Evolutionary conservation across 1,140 invertebrate species (phyloP).

Genomic region (Apis florea): DNA sequence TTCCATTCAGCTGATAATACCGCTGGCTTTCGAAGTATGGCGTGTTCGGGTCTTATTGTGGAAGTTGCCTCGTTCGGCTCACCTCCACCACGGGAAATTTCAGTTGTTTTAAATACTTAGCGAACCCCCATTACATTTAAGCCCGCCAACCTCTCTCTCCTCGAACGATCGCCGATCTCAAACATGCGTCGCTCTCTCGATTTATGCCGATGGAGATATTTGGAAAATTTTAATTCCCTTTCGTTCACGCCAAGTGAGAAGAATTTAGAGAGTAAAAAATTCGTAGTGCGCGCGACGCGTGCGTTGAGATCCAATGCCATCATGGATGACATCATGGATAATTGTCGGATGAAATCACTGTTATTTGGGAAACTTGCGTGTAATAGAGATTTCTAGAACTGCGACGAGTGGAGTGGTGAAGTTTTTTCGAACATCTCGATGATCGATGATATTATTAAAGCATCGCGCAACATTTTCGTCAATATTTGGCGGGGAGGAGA

Average conservation of each 20-base stretch:
- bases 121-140: conserved; percentile 19
- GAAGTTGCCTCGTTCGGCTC: conserved; percentile 42
- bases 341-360: conserved; percentile 11
- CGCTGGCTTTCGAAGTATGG: conserved; percentile 19
- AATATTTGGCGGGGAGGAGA: background rate
- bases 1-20: conserved; percentile 64
- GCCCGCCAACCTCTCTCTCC: conserved; percentile 4
- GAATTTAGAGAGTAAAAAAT: too few species aligned
- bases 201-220: background rate
- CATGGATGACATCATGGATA: conserved; percentile 14
- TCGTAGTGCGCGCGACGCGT: background rate
- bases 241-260: too few species aligned
- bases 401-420: too few species aligned
- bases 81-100: conserved; percentile 38
- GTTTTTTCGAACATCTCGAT: too few species aligned
- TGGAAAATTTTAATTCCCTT: background rate
- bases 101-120: conserved; percentile 39
- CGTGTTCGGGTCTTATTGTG: conserved; percentile 37
- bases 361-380: conserved; percentile 12
- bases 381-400: background rate
- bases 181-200: background rate
- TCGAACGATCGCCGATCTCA: conserved; percentile 19
- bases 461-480: too few species aligned
- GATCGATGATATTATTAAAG: too few species aligned
- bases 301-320: background rate